phyloP scores from a whole-genome alignment of 2,888 invertebrate genomes.

The Apoda limacodes region DNA sequence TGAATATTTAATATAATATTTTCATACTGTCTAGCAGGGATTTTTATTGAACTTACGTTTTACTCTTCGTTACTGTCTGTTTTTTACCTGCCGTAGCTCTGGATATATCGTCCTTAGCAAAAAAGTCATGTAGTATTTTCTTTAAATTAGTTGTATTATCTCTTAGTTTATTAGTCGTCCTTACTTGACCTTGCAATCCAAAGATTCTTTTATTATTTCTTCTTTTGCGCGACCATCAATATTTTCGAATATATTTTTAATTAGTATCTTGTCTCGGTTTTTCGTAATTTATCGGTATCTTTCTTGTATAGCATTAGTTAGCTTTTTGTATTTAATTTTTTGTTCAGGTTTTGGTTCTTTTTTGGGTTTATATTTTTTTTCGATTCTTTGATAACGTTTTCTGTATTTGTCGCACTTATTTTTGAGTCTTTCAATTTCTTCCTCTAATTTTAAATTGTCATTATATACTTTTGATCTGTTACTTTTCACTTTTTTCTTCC shows the following conservation, averaged over 20 bases:
- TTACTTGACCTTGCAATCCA: conserved; percentile 5
- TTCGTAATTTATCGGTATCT: conserved; percentile 11
- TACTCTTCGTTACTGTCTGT: conserved; percentile 15
- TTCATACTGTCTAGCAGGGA: conserved; percentile 18
- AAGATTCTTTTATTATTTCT: conserved; percentile 6
- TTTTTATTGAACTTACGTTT: conserved; percentile 16
- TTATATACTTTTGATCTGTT: conserved; percentile 13
- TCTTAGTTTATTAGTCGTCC: conserved; percentile 1
- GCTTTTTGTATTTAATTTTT: no score
- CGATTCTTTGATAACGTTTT: conserved; percentile 13
- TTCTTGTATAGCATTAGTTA: conserved; percentile 14
- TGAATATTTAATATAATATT: conserved; percentile 15
- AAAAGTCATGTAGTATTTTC: conserved; percentile 13
- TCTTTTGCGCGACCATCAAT: conserved; percentile 4
- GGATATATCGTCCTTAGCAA: conserved; percentile 17
- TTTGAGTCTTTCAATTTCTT: conserved; percentile 10
- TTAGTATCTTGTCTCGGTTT: conserved; percentile 8
- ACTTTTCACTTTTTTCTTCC: conserved; percentile 11
- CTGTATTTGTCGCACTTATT: conserved; percentile 15
- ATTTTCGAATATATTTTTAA: conserved; percentile 11
- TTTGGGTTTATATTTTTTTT: no score
- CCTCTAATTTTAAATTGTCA: conserved; percentile 10
- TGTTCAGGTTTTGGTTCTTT: no score
- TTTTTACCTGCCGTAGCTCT: conserved; percentile 20
- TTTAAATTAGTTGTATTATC: conserved; percentile 6